Evolutionary conservation across 2,888 invertebrate genomes (phyloP), one percentile per base, ranked within the genome.

Genomic region (Trilocha varians): DNA sequence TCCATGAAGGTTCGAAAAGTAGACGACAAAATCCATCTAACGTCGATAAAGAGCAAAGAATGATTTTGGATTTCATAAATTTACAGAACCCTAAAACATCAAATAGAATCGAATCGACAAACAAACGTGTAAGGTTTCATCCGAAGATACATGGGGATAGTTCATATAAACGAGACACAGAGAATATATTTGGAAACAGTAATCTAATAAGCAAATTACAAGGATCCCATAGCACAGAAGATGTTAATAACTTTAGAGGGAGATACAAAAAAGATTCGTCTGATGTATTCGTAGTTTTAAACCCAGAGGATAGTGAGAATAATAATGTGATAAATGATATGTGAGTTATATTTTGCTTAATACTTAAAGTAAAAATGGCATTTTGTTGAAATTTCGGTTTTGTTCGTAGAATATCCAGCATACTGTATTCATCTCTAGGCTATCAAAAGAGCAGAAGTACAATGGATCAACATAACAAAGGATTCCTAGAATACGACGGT

Each of bases 261-360:
- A 41, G 46, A 34, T 18, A 40, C 15, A 40, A 43, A 6, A 33
- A 39, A 13, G 40, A 17, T 13, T 46, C 45, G 39, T 43, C 59
- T 2, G 53, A 59, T 36, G 55, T 71, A 71, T 55, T 70, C 73
- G 2, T 80, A 13, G 52, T 80, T 40, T 48, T 78, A 32, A 67
- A 74, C 45, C 65, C 73, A 15, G 47, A 56, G 48, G 60, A 55
- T 6, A 65, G 54, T 45, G 42, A 50, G 48, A 58, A 57, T 53
- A 53, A 59, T 42, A 53, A 57, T 13, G 48, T 55, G 13, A 42
- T 78, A 4, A 58, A 52, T 43, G 57, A 59, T 36, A 45, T 77
- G 80, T 80, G 54, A 78, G 80, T 78, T 8, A 36, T 16, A 3
- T 34, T 32, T 43, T 34, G 17, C 33, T 40, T 42, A 15, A 25